These are phyloP conservation scores for Misgurnus mizolepis DNA, from an alignment of 2,113 vertebrate genomes.

Conservation along the genomic window DNA sequence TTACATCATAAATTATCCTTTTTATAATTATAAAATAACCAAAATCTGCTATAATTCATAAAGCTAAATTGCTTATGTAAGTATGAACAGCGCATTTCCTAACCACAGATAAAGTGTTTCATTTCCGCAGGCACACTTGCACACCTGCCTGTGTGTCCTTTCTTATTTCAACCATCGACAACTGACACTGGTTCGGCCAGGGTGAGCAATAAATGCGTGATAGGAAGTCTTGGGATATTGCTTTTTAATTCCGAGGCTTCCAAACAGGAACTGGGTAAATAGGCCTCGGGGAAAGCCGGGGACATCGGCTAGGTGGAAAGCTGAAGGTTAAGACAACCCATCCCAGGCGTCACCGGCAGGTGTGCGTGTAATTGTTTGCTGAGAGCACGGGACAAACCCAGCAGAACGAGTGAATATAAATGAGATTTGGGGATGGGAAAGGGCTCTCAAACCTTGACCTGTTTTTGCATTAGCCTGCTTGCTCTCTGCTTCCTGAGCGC, in stretches of 20 bases:
- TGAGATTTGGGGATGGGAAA: slow-evolving; percentile 44
- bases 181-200: slow-evolving; percentile 59
- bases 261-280: slow-evolving; percentile 59
- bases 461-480: slow-evolving; percentile 9
- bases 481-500: slow-evolving; percentile 35
- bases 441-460: slow-evolving; percentile 20
- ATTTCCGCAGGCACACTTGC: neutral
- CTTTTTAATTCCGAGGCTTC: slow-evolving; percentile 67
- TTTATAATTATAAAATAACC: no score
- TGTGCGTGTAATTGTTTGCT: slow-evolving; percentile 55
- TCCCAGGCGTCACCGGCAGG: slow-evolving; percentile 49
- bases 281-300: slow-evolving; percentile 50
- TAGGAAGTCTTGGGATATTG: slow-evolving; percentile 58
- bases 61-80: neutral
- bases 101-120: neutral
- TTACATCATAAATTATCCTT: no score
- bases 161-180: slow-evolving; percentile 43
- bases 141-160: neutral
- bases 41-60: neutral
- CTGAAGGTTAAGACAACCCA: slow-evolving; percentile 71
- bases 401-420: slow-evolving; percentile 56
- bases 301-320: slow-evolving; percentile 42
- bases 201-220: slow-evolving; percentile 66
- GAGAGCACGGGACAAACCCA: slow-evolving; percentile 46
- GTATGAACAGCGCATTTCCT: neutral